These are phyloP conservation scores for Leucozona laternaria DNA, from an alignment of 2,888 invertebrate genomes.

Conservation along the genomic window DNA sequence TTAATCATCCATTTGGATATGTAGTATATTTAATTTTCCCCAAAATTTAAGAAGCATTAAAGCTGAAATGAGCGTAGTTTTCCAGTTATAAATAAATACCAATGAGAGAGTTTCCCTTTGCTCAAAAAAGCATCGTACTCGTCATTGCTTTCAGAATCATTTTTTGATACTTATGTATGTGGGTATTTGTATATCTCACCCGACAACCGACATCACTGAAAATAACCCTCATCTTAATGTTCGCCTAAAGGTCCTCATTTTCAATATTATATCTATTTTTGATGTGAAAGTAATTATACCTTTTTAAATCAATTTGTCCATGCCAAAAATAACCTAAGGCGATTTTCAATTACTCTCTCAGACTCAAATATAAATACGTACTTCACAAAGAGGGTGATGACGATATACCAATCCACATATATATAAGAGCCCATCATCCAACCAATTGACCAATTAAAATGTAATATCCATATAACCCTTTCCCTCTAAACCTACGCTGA, in stretches of 20 bases:
- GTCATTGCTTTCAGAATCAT: neutral
- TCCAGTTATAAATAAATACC: no score
- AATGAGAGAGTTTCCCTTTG: no score
- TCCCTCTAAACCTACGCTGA: neutral
- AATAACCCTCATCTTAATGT: neutral
- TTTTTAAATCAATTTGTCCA: constrained; percentile 65
- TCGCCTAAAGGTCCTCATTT: neutral
- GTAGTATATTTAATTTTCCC: no score
- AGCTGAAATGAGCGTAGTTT: no score
- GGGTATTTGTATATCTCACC: neutral
- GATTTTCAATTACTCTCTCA: constrained; percentile 36
- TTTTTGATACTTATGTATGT: no score
- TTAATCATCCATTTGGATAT: no score
- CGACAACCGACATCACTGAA: neutral
- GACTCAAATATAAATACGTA: neutral
- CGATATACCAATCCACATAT: neutral
- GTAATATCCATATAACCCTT: constrained; percentile 21
- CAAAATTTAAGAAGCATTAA: no score
- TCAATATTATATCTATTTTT: neutral
- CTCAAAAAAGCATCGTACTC: no score
- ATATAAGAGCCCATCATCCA: constrained; percentile 28
- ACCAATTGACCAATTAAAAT: constrained; percentile 59
- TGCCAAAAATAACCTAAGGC: constrained; percentile 59
- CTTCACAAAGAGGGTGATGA: neutral
- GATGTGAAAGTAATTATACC: constrained; percentile 38